phyloP scores from a whole-genome alignment of 2,888 invertebrate genomes.

The Tromatobia lineatoria region DNA sequence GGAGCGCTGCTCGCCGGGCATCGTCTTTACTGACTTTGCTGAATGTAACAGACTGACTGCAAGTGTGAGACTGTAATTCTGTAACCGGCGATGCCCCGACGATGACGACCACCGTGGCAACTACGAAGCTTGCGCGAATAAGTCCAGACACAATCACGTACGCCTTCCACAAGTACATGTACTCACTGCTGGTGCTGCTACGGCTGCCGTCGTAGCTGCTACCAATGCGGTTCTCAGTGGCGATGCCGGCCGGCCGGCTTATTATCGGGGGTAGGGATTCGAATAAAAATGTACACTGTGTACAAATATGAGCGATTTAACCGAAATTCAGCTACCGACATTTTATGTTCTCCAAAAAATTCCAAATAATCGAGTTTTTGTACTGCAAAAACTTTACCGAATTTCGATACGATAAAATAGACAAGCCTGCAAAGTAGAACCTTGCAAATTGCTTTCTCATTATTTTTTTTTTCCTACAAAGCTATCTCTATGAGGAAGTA shows the following conservation, averaged over 20 bases:
- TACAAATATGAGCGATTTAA: too few relatives aligned
- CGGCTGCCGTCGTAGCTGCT: not conserved
- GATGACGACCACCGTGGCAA: not conserved
- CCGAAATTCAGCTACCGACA: too few relatives aligned
- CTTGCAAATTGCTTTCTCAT: too few relatives aligned
- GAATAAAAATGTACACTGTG: too few relatives aligned
- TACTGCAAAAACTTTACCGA: too few relatives aligned
- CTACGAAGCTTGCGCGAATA: conserved; percentile 4
- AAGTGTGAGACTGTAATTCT: not conserved
- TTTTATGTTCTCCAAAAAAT: too few relatives aligned
- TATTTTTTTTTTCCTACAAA: too few relatives aligned
- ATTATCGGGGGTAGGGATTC: not conserved
- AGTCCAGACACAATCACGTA: conserved; percentile 7
- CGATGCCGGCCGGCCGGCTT: not conserved
- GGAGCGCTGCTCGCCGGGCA: not conserved
- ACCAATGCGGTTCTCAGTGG: not conserved
- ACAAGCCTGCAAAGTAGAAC: too few relatives aligned
- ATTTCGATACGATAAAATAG: too few relatives aligned
- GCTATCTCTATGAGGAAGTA: too few relatives aligned
- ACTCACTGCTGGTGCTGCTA: not conserved
- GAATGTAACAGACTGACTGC: not conserved
- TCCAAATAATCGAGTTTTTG: too few relatives aligned
- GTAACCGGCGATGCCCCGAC: conserved; percentile 10
- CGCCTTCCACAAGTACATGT: not conserved
- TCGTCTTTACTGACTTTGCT: not conserved